Conservation (phyloP, 2,797 vertebrate genomes). For the Enteromius viviparus region DNA sequence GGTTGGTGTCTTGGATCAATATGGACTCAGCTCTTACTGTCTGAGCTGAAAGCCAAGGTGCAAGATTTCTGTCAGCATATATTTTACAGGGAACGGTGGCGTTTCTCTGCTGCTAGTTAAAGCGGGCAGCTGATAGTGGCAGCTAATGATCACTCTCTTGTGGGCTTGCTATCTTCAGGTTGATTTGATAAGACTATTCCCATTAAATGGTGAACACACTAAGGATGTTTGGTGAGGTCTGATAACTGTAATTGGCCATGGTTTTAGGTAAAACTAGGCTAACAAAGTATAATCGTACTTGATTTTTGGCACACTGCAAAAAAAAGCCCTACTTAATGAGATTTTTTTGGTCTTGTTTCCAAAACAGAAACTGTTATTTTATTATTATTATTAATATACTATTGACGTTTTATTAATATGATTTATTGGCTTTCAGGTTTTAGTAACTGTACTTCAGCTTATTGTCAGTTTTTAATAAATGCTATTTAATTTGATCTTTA, state of each 20-base stretch:
- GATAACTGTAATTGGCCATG: conserved; percentile 16
- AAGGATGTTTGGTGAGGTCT: conserved; percentile 13
- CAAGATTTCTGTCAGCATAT: conserved; percentile 27
- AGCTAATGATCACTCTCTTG: conserved; percentile 27
- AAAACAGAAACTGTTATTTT: neutral
- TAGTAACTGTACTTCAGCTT: neutral
- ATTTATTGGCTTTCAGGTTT: neutral
- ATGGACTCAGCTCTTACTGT: conserved; percentile 12
- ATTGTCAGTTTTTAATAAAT: neutral
- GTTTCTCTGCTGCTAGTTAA: conserved; percentile 16
- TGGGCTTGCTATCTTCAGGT: conserved; percentile 1
- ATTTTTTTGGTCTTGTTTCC: too few relatives aligned
- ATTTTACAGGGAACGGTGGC: neutral
- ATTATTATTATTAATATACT: neutral
- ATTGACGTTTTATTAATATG: neutral
- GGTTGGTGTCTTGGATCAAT: conserved; percentile 42
- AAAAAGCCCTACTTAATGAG: too few relatives aligned
- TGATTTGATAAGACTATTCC: neutral
- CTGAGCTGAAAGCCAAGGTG: conserved; percentile 29
- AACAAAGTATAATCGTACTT: neutral
- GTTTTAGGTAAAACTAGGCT: neutral
- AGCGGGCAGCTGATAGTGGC: conserved; percentile 1
- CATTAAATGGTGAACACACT: neutral
- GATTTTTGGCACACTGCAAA: neutral
- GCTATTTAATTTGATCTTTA: neutral